Evolutionary conservation across 2,888 invertebrate genomes (phyloP).

Genomic region (Amphipyra tragopoginis): DNA sequence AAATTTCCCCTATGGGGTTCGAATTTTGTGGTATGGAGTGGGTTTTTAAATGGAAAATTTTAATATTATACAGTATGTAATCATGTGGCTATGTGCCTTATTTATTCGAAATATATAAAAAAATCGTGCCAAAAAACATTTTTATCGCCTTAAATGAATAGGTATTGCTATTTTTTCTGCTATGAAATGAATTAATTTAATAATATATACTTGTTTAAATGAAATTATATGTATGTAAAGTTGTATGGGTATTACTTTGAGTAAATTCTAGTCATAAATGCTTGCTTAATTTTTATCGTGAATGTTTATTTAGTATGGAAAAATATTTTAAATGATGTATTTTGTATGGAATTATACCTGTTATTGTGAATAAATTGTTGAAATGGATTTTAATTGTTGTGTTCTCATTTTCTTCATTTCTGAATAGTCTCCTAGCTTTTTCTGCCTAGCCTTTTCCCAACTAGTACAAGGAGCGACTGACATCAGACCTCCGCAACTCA

Average conservation of each 20-base stretch:
- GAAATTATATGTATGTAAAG: slow-evolving; percentile 23
- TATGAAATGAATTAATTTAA: slow-evolving; percentile 54
- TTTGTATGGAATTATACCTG: slow-evolving; percentile 84
- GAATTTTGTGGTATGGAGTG: slow-evolving; percentile 54
- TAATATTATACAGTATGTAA: slow-evolving; percentile 52
- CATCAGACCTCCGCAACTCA: too few species aligned
- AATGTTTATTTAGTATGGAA: slow-evolving; percentile 62
- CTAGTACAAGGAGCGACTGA: too few species aligned
- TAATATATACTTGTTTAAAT: slow-evolving; percentile 42
- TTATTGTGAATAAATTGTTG: slow-evolving; percentile 84
- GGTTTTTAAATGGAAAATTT: slow-evolving; percentile 53
- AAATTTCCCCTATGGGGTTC: slow-evolving; percentile 44
- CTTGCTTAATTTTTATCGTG: slow-evolving; percentile 67
- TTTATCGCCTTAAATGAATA: slow-evolving; percentile 61
- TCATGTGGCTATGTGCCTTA: slow-evolving; percentile 82
- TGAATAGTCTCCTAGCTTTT: too few species aligned
- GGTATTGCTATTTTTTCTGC: slow-evolving; percentile 58
- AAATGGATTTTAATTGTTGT: slow-evolving; percentile 60
- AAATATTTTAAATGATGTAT: slow-evolving; percentile 81
- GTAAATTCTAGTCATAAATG: slow-evolving; percentile 74
- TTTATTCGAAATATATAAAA: slow-evolving; percentile 64
- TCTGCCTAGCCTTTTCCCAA: too few species aligned
- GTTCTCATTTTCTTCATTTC: slow-evolving; percentile 21
- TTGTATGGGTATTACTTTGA: slow-evolving; percentile 52
- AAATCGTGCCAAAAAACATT: slow-evolving; percentile 76